Evolutionary conservation across 2,113 vertebrate species (phyloP), one percentile per base, ranked within the genome.

Genomic region (Natator depressus): DNA sequence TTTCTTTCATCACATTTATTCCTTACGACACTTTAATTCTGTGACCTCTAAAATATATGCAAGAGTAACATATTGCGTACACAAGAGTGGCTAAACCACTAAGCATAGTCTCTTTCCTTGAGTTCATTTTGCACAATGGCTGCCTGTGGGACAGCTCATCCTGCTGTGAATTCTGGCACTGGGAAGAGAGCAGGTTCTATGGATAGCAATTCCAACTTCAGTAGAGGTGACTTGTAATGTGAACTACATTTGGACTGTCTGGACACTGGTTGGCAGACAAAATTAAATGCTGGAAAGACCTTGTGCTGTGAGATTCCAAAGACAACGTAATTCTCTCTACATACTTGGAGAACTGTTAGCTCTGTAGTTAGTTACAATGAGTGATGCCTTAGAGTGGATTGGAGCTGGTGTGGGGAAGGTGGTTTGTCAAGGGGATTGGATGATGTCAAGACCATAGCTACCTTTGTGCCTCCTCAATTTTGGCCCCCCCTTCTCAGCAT

Each of bases 1-100:
- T 95, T 90, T 65, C 82, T 97, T 96, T 94, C 90, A 92, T 95
- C 92, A 94, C 65, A 29, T 38, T 87, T 80, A 54, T 17, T 84
- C 17, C 75, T 91, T 88, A 55, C 55, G 89, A 42, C n/a, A 75
- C 42, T 91, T 89, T 54, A 54, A 38, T 84, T 92, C 88, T 85
- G 91, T 0, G 0, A 93, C 90, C 55, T 53, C 59, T 55, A 86
- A 35, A 93, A 89, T 85, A 87, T 88, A 85, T 87, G 82, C 50
- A 46, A 88, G 89, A 89, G 51, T 35, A 93, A 75, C 62, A 50
- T 4, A 51, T 69, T 82, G 42, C 72, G 69, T 75, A 57, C 4
- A 0, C 13, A 55, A 92, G 82, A 17, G 62, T 38, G 53, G 35
- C 72, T 57, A 89, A 86, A 82, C 2, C 35, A 38, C 75, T 25